Conservation (phyloP, 2,797 vertebrate species). For the Manis javanica region DNA sequence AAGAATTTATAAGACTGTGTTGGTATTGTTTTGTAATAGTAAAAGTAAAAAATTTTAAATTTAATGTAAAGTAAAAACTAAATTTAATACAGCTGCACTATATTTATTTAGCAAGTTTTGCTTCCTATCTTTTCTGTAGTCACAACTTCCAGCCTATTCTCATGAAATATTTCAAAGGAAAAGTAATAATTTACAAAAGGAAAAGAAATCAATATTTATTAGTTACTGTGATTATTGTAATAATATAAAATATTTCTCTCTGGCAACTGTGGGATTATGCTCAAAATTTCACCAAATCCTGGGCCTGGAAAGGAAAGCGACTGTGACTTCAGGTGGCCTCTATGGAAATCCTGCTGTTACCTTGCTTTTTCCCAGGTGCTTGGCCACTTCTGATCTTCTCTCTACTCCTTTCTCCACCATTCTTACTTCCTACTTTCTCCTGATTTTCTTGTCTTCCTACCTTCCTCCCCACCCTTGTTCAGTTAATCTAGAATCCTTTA, state of each 20-base stretch:
- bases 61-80: not conserved
- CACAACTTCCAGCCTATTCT: constrained; percentile 17
- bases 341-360: not conserved
- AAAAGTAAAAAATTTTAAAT: not conserved
- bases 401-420: not conserved
- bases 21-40: constrained; percentile 3
- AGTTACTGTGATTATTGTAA: not conserved
- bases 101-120: constrained; percentile 25
- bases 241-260: constrained; percentile 12
- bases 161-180: not conserved
- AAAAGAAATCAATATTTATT: not conserved
- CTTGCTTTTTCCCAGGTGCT: not conserved
- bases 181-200: not conserved
- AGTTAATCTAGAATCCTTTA: not conserved
- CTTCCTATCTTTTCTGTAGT: not conserved
- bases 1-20: not conserved
- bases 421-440: not conserved
- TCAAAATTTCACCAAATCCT: not conserved
- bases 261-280: not conserved
- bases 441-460: not conserved
- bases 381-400: not conserved
- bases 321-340: not conserved
- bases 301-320: not conserved
- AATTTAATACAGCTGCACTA: not conserved
- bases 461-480: not conserved